Base-by-base conservation (phyloP, 1,140 invertebrate species). In the Magallana angulata region DNA sequence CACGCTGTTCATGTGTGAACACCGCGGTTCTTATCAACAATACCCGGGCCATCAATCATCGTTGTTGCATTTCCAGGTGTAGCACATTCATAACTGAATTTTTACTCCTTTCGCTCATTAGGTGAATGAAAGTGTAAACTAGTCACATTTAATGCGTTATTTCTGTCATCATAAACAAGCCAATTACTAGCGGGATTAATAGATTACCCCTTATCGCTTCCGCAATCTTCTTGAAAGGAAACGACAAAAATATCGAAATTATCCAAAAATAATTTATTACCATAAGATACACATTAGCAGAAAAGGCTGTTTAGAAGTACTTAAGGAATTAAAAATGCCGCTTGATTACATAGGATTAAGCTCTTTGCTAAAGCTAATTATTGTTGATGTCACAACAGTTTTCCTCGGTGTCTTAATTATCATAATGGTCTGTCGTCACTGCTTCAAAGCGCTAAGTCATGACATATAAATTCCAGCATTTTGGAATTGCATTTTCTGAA, bases 211-310 rank as follows among this genome's bases (percentile, higher is more conserved):
- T 30, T 76, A 76, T 76, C 68, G 12, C 68, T 76, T 76, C 68
- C 68, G 68, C 24, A 76, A 76, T 76, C 68, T 76, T 36, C 68
- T 4, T 30, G 5, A 30, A 76, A 76, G 68, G 68, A 76, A 76
- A 76, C 36, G 24, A 76, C 68, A 76, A 30, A 76, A 76, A 76
- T 76, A 76, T 76, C 68, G 7, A 30, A 76, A 76, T 76, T 24
- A 76, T 48, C 68, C 68, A 76, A 76, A 76, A 76, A 76, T 76
- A 76, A 36, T 76, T 76, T 76, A 76, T 76, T 76, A 76, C 68
- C 68, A 76, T 76, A 76, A 36, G 68, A 76, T 76, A 76, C 68
- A 18, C 68, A 76, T 76, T 76, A 76, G 24, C 24, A 30, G 68
- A 76, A 76, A 76, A 76, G 24, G 24, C 36, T 30, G 68, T 9